Evolutionary conservation across 1,140 invertebrate genomes (phyloP), one percentile per base, ranked within the genome.

Genomic region (Trinorchestia longiramus): DNA sequence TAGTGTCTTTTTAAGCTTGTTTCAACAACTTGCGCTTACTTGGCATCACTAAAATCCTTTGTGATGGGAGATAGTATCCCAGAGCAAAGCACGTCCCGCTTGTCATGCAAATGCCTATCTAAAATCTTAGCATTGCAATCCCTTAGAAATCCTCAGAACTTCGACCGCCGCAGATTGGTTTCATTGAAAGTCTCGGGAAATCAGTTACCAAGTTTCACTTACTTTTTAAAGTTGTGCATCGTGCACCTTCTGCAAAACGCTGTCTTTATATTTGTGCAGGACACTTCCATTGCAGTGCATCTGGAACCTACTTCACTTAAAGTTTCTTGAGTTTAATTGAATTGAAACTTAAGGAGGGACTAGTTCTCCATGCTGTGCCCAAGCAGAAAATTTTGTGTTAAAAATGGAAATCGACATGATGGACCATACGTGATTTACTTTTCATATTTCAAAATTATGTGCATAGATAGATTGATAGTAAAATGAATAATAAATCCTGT

Each of bases 151-250:
- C 92, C 41, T 36, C 3, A 11, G 44, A 94, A 94, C 92, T 94
- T 94, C 8, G 43, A 45, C 41, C 11, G 47, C 15, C 28, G 41
- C 92, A 94, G 92, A 94, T 94, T 94, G 92, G 92, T 94, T 94
- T 94, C 92, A 94, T 94, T 41, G 92, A 94, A 94, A 94, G 92
- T 94, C 92, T 94, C 19, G 43, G 92, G 92, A 94, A 94, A 94
- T 94, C 92, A 45, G 92, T 91, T 91, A 43, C 41, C 41, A 91
- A 91, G 88, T 94, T 94, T 94, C 92, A 94, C 43, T 94, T 94
- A 94, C 92, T 94, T n/a, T 36, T 8, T 45, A n/a, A 42, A 15
- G 4, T 47, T 40, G 92, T 15, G 15, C 1, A 17, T 44, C 11
- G 1, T 6, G 28, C 0, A 15, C 6, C 11, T 91, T 42, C 28